Conservation (phyloP, 1,140 invertebrate genomes). For the Orchestia grillus region DNA sequence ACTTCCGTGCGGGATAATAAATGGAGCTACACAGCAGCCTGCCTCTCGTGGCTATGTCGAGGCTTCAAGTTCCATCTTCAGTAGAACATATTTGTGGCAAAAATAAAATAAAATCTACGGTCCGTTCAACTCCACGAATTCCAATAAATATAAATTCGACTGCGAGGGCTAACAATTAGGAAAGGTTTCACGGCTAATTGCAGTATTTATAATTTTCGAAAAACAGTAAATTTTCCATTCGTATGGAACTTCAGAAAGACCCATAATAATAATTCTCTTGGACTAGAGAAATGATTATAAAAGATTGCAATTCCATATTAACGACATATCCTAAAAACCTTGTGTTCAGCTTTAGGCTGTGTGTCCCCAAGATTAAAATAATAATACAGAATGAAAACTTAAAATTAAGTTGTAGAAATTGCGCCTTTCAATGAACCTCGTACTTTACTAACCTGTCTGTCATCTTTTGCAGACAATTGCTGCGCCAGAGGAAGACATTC, state of each 20-base stretch:
- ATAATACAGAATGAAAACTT: neutral
- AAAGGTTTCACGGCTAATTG: neutral
- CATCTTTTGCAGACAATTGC: neutral
- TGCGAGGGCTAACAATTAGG: neutral
- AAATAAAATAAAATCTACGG: neutral
- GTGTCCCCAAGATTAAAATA: neutral
- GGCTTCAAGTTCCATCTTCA: neutral
- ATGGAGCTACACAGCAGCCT: neutral
- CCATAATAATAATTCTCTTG: neutral
- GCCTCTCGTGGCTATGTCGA: neutral
- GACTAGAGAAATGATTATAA: neutral
- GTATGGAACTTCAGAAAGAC: neutral
- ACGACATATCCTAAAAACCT: neutral
- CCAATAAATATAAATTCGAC: neutral
- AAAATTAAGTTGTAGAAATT: neutral
- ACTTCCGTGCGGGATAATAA: neutral
- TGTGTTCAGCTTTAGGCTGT: neutral
- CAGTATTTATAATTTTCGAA: neutral
- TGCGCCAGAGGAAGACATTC: neutral
- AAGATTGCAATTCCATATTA: neutral
- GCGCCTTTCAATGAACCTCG: neutral
- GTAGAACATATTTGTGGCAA: neutral
- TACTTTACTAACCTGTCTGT: neutral
- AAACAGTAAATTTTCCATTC: neutral
- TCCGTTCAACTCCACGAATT: neutral